Percentiles rank a stretch among this genome's conserved stretches.
Evolutionary conservation across 2,797 vertebrate genomes (phyloP).

Genomic region (Cossypha dichroa): DNA sequence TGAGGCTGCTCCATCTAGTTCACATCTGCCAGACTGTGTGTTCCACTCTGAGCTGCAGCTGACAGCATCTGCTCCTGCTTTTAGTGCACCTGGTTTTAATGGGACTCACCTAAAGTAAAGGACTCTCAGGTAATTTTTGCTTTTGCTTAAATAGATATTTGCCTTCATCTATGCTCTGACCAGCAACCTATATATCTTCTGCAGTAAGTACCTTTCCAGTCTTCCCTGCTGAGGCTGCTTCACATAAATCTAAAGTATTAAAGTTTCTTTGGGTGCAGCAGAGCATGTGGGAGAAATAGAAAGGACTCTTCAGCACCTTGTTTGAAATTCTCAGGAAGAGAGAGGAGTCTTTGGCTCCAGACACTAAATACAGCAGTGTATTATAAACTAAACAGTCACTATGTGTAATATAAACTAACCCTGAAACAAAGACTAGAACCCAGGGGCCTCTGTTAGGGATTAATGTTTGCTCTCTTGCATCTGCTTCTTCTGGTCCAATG

Average conservation of each 20-base stretch:
- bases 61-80: neutral
- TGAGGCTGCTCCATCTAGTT: neutral
- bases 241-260: neutral
- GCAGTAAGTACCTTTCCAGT: neutral
- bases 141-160: neutral
- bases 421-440: slow-evolving; percentile 1
- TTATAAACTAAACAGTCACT: slow-evolving; percentile 16
- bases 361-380: neutral
- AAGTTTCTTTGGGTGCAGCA: neutral
- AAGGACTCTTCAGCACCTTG: neutral
- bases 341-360: neutral
- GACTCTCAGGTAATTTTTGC: neutral
- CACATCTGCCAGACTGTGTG: neutral
- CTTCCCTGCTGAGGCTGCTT: neutral
- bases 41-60: neutral
- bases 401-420: neutral
- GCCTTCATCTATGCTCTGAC: neutral
- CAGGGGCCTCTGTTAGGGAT: slow-evolving; percentile 7
- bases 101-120: neutral
- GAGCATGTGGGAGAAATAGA: neutral
- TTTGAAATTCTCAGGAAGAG: neutral
- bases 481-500: neutral
- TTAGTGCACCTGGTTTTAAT: neutral
- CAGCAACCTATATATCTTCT: neutral
- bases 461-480: neutral